Conservation (phyloP, 2,888 invertebrate genomes). For the Drosophila planitibia region DNA sequence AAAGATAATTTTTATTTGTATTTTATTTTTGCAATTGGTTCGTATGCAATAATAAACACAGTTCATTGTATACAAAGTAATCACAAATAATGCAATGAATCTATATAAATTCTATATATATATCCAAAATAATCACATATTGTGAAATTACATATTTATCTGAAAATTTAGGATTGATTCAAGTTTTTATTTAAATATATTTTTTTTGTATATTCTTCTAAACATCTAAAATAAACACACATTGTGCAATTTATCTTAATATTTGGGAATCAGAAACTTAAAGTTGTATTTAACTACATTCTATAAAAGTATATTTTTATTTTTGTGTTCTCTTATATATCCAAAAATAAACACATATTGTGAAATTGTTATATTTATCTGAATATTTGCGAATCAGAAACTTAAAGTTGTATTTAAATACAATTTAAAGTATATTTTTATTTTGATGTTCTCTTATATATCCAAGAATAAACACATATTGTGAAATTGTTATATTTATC, state of each 20-base stretch:
- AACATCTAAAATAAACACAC: not conserved
- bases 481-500: not conserved
- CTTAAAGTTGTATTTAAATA: not conserved
- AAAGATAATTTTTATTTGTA: not conserved
- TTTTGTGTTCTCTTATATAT: not conserved
- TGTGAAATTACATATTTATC: not conserved
- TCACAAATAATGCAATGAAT: not conserved
- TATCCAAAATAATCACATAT: not conserved
- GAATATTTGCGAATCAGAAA: not conserved
- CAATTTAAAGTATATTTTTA: not conserved
- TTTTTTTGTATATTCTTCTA: not conserved
- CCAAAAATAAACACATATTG: not conserved
- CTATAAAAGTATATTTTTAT: not conserved
- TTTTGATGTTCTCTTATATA: not conserved
- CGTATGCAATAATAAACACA: not conserved
- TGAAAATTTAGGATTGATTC: not conserved
- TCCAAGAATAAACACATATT: not conserved
- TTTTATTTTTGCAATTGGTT: not conserved
- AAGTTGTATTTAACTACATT: not conserved
- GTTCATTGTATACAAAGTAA: not conserved
- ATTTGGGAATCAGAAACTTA: not conserved
- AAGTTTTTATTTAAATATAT: not conserved
- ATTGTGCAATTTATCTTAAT: not conserved
- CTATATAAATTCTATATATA: not conserved
- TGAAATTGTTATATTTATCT: conserved; percentile 4